Percentiles rank a stretch among this genome's conserved stretches.
phyloP scores from a whole-genome alignment of 2,888 invertebrate genomes.

The Metellina segmentata region DNA sequence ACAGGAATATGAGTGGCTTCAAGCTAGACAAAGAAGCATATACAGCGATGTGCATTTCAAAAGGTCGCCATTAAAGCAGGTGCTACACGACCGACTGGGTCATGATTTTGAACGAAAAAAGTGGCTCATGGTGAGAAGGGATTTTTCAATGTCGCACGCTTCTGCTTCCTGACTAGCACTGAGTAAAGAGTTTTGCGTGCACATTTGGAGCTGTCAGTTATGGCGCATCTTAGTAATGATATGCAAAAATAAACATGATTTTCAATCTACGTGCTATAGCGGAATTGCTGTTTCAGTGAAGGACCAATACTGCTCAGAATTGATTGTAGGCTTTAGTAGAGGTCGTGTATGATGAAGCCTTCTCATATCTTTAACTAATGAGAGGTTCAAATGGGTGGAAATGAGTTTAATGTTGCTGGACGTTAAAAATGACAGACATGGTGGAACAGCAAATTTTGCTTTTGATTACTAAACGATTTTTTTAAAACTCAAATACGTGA shows the following conservation, averaged over 20 bases:
- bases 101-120: constrained; percentile 19
- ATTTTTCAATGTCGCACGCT: constrained; percentile 47
- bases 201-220: background rate
- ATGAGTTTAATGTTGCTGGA: too few species aligned
- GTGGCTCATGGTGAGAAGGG: constrained; percentile 39
- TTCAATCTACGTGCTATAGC: background rate
- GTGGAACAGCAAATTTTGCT: too few species aligned
- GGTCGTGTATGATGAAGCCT: too few species aligned
- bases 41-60: constrained; percentile 11
- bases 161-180: background rate
- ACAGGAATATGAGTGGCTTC: background rate
- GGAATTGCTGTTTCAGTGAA: too few species aligned
- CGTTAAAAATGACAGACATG: too few species aligned
- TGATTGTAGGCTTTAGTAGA: too few species aligned
- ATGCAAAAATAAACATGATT: background rate
- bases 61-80: constrained; percentile 23
- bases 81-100: constrained; percentile 25
- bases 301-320: too few species aligned
- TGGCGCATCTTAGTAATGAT: background rate
- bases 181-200: constrained; percentile 1
- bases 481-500: too few species aligned
- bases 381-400: too few species aligned
- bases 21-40: constrained; percentile 6
- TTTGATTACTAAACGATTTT: too few species aligned
- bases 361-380: too few species aligned